Base-by-base conservation (phyloP, 2,888 invertebrate genomes). In the Linyphia triangularis region DNA sequence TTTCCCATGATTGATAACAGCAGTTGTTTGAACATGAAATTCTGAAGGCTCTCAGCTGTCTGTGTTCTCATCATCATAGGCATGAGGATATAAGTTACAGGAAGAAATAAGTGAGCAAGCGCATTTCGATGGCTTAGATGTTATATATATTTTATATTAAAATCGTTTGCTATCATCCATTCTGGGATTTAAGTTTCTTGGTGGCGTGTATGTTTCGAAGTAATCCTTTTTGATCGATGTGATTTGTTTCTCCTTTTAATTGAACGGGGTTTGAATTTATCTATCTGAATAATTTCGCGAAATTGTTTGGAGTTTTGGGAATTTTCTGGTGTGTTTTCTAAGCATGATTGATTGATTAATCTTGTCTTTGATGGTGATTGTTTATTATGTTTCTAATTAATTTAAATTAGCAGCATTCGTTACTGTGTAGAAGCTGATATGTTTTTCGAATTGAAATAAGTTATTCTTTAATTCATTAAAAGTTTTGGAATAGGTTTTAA, bases 1-100 rank as follows among this genome's bases (percentile, higher is more conserved):
- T 70, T 70, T 70, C 43, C 26, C 3, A 51, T 70, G 70, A 70
- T 70, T 70, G 70, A 70, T 70, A 43, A 43, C 43, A n/a, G 26
- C 5, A 9, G 51, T 43, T 43, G 70, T 70, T 70, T 70, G 70
- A 70, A 24, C 70, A 51, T 70, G 28, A 70, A 70, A 70, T 70
- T 70, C 51, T 26, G 28, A 70, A 70, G 24, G 16, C 43, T 26
- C 40, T 43, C 70, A 70, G 24, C n/a, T 70, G 70, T 24, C 43
- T 43, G 3, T 9, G 24, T 70, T 70, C 70, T 13, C 70, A 70
- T 51, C 26, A 16, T 16, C 28, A 70, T 26, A 9, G 43, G 26
- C 16, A 24, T 19, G 16, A 2, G 43, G 70, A 70, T 70, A 51
- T 28, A 43, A 26, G 26, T 70, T 43, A 70, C 28, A 16, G 19